A percentile compares a stretch with the other conserved stretches of the same genome.
phyloP scores from a whole-genome alignment of 2,113 vertebrate species.

The Pimephales promelas region DNA sequence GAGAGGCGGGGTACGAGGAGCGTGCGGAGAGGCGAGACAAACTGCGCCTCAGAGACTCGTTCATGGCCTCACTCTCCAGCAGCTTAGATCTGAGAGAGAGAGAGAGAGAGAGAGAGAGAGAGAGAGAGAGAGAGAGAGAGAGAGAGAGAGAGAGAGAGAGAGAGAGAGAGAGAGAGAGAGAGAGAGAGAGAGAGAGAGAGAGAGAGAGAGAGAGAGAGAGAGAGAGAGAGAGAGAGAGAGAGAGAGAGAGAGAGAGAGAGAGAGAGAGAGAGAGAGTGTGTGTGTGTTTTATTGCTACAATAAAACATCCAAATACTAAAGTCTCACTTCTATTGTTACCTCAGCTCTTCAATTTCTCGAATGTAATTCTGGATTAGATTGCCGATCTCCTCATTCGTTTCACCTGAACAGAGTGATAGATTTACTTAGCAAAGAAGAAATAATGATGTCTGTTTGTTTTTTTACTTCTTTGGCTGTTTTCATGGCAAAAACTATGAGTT shows the following conservation, averaged over 20 bases:
- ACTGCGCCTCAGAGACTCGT: slow-evolving; percentile 89
- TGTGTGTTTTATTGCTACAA: not conserved
- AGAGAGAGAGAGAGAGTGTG: too few species aligned
- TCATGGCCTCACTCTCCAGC: slow-evolving; percentile 95
- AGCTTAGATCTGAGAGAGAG: slow-evolving; percentile 83
- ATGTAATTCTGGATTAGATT: slow-evolving; percentile 95
- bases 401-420: slow-evolving; percentile 73
- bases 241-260: too few species aligned
- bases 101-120: not conserved
- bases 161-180: too few species aligned
- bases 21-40: slow-evolving; percentile 80
- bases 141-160: too few species aligned
- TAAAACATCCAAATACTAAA: not conserved
- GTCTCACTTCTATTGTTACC: slow-evolving; percentile 69
- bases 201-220: too few species aligned
- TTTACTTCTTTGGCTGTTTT: not conserved
- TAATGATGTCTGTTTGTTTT: not conserved
- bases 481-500: not conserved
- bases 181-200: too few species aligned
- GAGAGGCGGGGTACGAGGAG: slow-evolving; percentile 70
- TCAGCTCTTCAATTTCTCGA: slow-evolving; percentile 91
- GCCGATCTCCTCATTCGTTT: slow-evolving; percentile 90
- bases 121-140: too few species aligned
- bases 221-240: too few species aligned
- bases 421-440: not conserved